A percentile compares a stretch with the other conserved stretches of the same genome.
Evolutionary conservation across 1,140 invertebrate genomes (phyloP).

Genomic region (Condylostylus longicornis): DNA sequence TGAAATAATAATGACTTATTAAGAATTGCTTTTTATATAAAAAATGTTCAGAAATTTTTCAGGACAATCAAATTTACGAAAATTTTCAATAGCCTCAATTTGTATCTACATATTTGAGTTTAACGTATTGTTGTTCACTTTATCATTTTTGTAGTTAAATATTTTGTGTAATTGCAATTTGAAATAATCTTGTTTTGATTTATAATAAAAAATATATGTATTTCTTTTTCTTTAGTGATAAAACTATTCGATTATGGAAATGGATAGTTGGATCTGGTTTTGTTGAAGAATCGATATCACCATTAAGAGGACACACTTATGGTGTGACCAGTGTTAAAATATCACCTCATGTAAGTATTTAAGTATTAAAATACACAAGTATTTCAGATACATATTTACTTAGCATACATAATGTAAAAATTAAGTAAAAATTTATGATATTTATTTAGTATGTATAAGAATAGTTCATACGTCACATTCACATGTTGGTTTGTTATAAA

Average conservation of each 20-base stretch:
- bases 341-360: slow-evolving; percentile 36
- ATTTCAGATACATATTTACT: background rate
- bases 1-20: too few relatives aligned
- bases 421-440: too few relatives aligned
- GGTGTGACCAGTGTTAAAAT: slow-evolving; percentile 49
- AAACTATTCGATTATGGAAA: slow-evolving; percentile 45
- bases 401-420: background rate
- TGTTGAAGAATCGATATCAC: slow-evolving; percentile 40
- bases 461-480: too few relatives aligned
- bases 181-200: background rate
- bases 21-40: too few relatives aligned
- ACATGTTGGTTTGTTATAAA: too few relatives aligned
- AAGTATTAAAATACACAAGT: background rate
- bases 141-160: slow-evolving; percentile 2
- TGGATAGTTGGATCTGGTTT: slow-evolving; percentile 43
- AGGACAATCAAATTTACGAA: too few relatives aligned
- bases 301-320: slow-evolving; percentile 47
- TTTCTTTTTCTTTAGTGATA: slow-evolving; percentile 37
- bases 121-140: background rate
- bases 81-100: too few relatives aligned
- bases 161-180: background rate
- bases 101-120: background rate
- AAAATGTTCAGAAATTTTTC: too few relatives aligned
- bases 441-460: too few relatives aligned
- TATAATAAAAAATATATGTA: slow-evolving; percentile 2